Base-by-base conservation (phyloP, 1,140 invertebrate genomes). In the Bombus ignitus region DNA sequence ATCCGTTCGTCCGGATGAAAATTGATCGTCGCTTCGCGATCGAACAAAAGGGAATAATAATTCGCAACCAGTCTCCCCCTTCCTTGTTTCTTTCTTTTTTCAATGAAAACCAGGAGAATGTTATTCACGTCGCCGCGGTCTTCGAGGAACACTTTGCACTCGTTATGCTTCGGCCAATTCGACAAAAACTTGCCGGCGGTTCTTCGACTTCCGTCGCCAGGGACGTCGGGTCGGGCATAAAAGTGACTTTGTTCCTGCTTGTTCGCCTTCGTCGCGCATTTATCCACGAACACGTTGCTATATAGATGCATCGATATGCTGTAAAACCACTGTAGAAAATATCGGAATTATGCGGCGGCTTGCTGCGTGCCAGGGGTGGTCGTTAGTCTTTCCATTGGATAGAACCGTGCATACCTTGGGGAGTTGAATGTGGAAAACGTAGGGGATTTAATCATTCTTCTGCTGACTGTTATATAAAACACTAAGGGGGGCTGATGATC, bases 141-240 rank as follows among this genome's bases (percentile, higher is more conserved):
- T 90, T 91, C 90, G 86, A 39, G 65, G 87, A 91, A 91, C 75
- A 75, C 85, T 87, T 82, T 74, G 87, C 81, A 87, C 87, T 91
- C 78, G 70, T 87, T 89, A 88, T 83, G 87, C 85, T 39, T 78
- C 81, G 66, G 39, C 39, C 83, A 82, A 81, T 81, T 79, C 68
- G n/a, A 37, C 79, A 90, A 91, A 91, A 91, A 91, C 87, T 89
- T 87, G 90, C 81, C 79, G 74, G 35, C 59, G n/a, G 71, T 89
- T 89, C 72, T 87, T 90, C 84, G 65, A 89, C 80, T 91, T 91
- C 86, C 89, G 86, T 88, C 75, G 85, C 65, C 89, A 53, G 80
- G 81, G 66, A 87, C 75, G 83, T 47, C 76, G 72, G 44, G 75
- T 59, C 74, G 25, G 35, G 66, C 71, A 70, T 88, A 87, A 88